These are phyloP conservation scores for Tetragnatha montana DNA, from an alignment of 2,888 invertebrate species.

Conservation along the genomic window DNA sequence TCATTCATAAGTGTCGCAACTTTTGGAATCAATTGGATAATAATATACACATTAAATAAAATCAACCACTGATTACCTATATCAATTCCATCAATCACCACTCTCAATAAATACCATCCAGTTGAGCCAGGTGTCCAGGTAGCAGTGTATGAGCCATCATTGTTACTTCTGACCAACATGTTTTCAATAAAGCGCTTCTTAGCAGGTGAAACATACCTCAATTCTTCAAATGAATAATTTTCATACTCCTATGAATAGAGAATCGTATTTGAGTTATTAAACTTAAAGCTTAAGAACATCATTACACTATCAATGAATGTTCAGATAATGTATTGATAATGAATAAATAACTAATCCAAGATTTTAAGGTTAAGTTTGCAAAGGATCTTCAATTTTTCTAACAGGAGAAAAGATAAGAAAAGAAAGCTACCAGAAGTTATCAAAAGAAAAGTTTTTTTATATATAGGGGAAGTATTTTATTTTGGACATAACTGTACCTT, in stretches of 20 bases:
- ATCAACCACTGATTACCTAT: conserved; percentile 72
- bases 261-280: not conserved
- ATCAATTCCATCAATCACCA: conserved; percentile 87
- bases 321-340: too few relatives aligned
- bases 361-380: too few relatives aligned
- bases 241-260: conserved; percentile 83
- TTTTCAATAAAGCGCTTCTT: conserved; percentile 85
- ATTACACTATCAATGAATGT: too few relatives aligned
- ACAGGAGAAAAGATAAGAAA: too few relatives aligned
- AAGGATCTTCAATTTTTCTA: too few relatives aligned
- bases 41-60: not conserved
- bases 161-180: conserved; percentile 85
- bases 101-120: conserved; percentile 91
- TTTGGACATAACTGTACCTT: too few relatives aligned
- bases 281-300: too few relatives aligned
- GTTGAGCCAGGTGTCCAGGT: conserved; percentile 94
- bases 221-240: conserved; percentile 95
- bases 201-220: conserved; percentile 85
- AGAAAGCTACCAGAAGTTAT: too few relatives aligned
- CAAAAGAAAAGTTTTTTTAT: not conserved
- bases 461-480: too few relatives aligned
- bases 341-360: too few relatives aligned
- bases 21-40: too few relatives aligned
- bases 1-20: too few relatives aligned
- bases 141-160: conserved; percentile 88